Evolutionary conservation across 2,113 vertebrate genomes (phyloP).

Genomic region (Coturnix japonica): DNA sequence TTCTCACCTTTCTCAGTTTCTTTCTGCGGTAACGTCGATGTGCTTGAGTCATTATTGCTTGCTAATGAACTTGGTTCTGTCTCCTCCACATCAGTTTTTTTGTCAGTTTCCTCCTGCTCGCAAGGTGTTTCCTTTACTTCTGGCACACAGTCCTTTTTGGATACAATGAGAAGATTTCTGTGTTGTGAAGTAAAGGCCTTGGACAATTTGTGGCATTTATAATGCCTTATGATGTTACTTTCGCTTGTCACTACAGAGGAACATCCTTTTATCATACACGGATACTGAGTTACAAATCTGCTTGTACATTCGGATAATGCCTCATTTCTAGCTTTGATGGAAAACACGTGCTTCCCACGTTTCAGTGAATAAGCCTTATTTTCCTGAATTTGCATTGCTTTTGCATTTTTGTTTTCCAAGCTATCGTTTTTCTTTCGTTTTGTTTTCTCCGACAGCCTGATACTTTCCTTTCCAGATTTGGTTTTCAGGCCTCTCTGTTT

Average conservation of each 20-base stretch:
- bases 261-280: constrained; percentile 97
- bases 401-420: constrained; percentile 71
- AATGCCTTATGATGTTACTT: constrained; percentile 92
- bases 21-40: constrained; percentile 65
- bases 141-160: constrained; percentile 81
- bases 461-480: constrained; percentile 84
- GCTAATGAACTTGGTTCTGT: constrained; percentile 33
- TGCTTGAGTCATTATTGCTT: constrained; percentile 72
- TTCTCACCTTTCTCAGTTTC: constrained; percentile 78
- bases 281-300: constrained; percentile 88
- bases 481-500: constrained; percentile 81
- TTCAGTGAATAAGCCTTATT: constrained; percentile 80
- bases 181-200: constrained; percentile 92
- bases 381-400: constrained; percentile 72
- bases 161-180: constrained; percentile 91
- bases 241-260: constrained; percentile 91
- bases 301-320: constrained; percentile 91
- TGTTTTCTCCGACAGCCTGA: constrained; percentile 81
- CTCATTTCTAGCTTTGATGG: constrained; percentile 88
- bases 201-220: constrained; percentile 92
- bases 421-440: constrained; percentile 70
- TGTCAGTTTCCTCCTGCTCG: constrained; percentile 78
- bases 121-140: constrained; percentile 74
- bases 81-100: constrained; percentile 66
- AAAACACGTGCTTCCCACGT: constrained; percentile 80